These are phyloP conservation scores for Lasioglossum oenotherae DNA, from an alignment of 2,888 invertebrate species.

Conservation along the genomic window DNA sequence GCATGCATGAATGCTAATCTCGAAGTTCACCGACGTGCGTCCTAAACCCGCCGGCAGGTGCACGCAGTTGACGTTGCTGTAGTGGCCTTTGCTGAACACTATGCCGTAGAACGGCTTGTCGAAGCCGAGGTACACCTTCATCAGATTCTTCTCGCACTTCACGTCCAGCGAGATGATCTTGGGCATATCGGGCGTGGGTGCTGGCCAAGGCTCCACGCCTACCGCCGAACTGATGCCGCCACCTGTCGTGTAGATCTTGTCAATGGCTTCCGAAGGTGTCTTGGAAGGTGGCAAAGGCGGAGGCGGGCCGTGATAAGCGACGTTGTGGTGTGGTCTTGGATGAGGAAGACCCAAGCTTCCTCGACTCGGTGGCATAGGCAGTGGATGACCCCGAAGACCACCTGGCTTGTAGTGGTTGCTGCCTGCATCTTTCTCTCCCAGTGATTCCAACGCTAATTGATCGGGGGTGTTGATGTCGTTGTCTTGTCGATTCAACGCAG, in stretches of 20 bases:
- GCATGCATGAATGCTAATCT: slow-evolving; percentile 95
- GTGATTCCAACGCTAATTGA: slow-evolving; percentile 90
- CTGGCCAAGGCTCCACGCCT: slow-evolving; percentile 93
- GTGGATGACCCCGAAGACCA: slow-evolving; percentile 83
- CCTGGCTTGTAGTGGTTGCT: slow-evolving; percentile 82
- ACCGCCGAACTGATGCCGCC: slow-evolving; percentile 71
- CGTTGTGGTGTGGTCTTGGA: slow-evolving; percentile 85
- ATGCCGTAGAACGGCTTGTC: slow-evolving; percentile 98
- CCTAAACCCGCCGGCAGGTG: slow-evolving; percentile 95
- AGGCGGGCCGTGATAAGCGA: slow-evolving; percentile 91
- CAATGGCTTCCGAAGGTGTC: slow-evolving; percentile 87
- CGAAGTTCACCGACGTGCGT: slow-evolving; percentile 94
- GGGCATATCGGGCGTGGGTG: slow-evolving; percentile 94
- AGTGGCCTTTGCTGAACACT: slow-evolving; percentile 97
- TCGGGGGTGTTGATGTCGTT: slow-evolving; percentile 88
- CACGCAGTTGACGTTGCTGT: slow-evolving; percentile 96
- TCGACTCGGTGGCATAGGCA: slow-evolving; percentile 85
- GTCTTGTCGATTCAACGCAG: slow-evolving; percentile 86
- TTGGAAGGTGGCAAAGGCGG: slow-evolving; percentile 87
- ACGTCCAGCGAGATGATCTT: slow-evolving; percentile 96
- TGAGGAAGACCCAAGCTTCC: slow-evolving; percentile 82
- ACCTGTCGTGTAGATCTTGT: slow-evolving; percentile 85
- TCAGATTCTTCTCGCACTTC: slow-evolving; percentile 96
- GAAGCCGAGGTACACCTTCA: slow-evolving; percentile 97
- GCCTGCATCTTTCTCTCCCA: slow-evolving; percentile 86